Conservation (phyloP, 2,797 vertebrate species). For the Sebastes wilsoni region DNA sequence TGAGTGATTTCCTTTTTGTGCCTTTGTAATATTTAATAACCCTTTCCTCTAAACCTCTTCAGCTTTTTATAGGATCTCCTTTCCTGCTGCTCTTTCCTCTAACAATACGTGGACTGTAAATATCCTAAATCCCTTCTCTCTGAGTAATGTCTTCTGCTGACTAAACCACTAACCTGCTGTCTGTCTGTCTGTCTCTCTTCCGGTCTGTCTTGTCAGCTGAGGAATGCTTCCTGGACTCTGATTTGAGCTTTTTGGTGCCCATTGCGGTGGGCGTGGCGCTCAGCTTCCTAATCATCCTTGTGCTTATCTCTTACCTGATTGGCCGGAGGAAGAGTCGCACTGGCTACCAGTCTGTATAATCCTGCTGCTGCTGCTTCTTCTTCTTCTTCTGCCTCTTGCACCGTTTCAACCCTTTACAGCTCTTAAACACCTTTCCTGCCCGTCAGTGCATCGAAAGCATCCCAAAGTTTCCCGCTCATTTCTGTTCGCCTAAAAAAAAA, state of each 20-base stretch:
- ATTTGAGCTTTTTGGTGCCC: slow-evolving; percentile 98
- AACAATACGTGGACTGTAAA: not conserved
- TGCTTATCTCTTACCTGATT: slow-evolving; percentile 96
- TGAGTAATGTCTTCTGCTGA: not conserved
- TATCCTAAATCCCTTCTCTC: not conserved
- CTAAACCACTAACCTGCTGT: slow-evolving; percentile 59
- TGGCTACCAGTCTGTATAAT: slow-evolving; percentile 96
- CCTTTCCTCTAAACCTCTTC: not conserved
- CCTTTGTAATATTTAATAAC: not conserved
- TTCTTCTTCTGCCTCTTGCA: slow-evolving; percentile 26
- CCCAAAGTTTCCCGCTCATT: slow-evolving; percentile 25
- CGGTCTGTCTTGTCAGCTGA: slow-evolving; percentile 87
- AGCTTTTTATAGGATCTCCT: not conserved
- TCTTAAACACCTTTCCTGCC: slow-evolving; percentile 1
- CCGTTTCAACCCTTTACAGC: slow-evolving; percentile 13
- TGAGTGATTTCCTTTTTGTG: not conserved
- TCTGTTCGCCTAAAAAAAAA: slow-evolving; percentile 29
- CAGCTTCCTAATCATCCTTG: slow-evolving; percentile 96
- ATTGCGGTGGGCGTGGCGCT: slow-evolving; percentile 93
- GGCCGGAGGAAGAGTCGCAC: slow-evolving; percentile 95
- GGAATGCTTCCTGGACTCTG: slow-evolving; percentile 97
- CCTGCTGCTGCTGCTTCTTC: slow-evolving; percentile 22
- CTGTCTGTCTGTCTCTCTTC: slow-evolving; percentile 66
- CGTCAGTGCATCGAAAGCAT: slow-evolving; percentile 30
- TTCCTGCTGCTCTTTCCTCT: slow-evolving; percentile 1